Evolutionary conservation across 1,140 invertebrate genomes (phyloP).

Genomic region (Aphaenogaster rudis): DNA sequence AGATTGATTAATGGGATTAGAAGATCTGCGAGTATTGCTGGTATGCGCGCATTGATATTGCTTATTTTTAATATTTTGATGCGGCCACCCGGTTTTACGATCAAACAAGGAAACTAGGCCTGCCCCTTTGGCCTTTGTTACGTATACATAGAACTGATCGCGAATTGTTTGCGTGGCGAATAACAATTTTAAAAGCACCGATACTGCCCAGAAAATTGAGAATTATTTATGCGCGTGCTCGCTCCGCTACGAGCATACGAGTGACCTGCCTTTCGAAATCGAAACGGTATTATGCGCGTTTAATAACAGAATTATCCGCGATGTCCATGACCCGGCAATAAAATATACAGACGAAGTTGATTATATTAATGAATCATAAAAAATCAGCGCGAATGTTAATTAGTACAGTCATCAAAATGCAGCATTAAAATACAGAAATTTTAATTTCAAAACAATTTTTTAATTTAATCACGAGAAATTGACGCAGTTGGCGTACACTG

Average conservation of each 20-base stretch:
- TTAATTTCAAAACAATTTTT: neutral
- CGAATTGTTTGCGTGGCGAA: neutral
- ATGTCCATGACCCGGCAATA: slow-evolving; percentile 15
- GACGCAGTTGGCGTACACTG: neutral
- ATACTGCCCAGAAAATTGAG: neutral
- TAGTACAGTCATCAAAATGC: neutral
- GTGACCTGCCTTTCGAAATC: slow-evolving; percentile 41
- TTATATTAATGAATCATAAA: slow-evolving; percentile 40
- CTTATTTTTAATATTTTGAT: slow-evolving; percentile 64
- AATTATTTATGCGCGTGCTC: slow-evolving; percentile 31
- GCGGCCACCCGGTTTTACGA: slow-evolving; percentile 10
- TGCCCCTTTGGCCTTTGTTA: neutral
- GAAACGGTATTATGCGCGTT: slow-evolving; percentile 10
- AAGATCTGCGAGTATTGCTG: neutral
- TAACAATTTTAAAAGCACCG: neutral
- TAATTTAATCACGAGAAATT: neutral
- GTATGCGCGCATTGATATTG: slow-evolving; percentile 5
- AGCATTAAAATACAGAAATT: slow-evolving; percentile 3
- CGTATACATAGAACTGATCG: neutral
- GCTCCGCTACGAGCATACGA: neutral
- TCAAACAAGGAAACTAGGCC: neutral
- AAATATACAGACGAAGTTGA: slow-evolving; percentile 25
- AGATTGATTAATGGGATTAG: slow-evolving; percentile 74
- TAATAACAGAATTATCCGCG: slow-evolving; percentile 43
- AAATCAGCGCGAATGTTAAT: slow-evolving; percentile 32